Percentiles rank a stretch among this genome's conserved stretches.
Evolutionary conservation across 2,888 invertebrate species (phyloP).

Genomic region (Trypoxylon attenuatum): DNA sequence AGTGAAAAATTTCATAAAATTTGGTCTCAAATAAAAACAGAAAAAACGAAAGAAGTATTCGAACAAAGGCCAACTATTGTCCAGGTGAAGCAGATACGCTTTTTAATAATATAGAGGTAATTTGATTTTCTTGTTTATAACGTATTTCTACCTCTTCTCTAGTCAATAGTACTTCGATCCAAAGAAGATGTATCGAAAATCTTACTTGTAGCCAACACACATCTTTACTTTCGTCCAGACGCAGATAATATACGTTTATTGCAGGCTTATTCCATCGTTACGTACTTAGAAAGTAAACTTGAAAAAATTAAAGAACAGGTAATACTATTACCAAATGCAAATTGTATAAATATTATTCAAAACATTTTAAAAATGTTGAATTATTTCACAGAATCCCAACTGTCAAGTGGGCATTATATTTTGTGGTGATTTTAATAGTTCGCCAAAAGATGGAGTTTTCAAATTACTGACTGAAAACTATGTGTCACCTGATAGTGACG

Average conservation of each 20-base stretch:
- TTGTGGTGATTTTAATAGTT: constrained; percentile 96
- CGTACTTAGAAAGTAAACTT: constrained; percentile 81
- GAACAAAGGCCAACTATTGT: constrained; percentile 81
- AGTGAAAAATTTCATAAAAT: constrained; percentile 77
- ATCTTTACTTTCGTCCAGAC: constrained; percentile 94
- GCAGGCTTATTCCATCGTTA: constrained; percentile 86
- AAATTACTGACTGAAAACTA: constrained; percentile 83
- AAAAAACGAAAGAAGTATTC: constrained; percentile 78
- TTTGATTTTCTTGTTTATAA: not conserved
- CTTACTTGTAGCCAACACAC: constrained; percentile 88
- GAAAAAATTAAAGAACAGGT: constrained; percentile 72
- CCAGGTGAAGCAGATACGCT: constrained; percentile 76
- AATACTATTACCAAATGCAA: constrained; percentile 57
- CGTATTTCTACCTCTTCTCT: not conserved
- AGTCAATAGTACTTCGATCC: constrained; percentile 77
- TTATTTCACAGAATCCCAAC: constrained; percentile 67
- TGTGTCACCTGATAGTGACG: constrained; percentile 80
- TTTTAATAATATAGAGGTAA: no score
- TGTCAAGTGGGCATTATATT: constrained; percentile 82
- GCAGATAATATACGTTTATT: constrained; percentile 92
- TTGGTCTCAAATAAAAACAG: constrained; percentile 81
- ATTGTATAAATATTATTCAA: not conserved
- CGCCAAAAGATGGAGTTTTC: constrained; percentile 88
- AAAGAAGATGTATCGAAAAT: constrained; percentile 77
- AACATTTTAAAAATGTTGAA: constrained; percentile 1